Percentiles rank a stretch among this genome's conserved stretches.
These are phyloP conservation scores for Telmatherina bonti DNA, from an alignment of 2,797 vertebrate species.

Conservation along the genomic window DNA sequence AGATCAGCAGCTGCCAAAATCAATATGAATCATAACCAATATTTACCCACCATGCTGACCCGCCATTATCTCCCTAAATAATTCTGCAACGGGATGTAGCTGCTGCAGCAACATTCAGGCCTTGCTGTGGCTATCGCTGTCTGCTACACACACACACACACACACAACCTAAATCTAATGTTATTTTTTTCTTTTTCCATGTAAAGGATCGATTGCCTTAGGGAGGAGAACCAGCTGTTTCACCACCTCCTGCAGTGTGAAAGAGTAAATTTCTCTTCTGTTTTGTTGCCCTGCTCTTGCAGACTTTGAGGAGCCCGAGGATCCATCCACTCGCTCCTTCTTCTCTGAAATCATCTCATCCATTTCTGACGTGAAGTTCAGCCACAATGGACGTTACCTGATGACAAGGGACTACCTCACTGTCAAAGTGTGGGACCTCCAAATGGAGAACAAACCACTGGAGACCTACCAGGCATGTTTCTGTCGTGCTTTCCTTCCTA, in stretches of 20 bases:
- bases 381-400: constrained; percentile 95
- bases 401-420: constrained; percentile 98
- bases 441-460: constrained; percentile 96
- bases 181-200: constrained; percentile 15
- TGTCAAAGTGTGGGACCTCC: constrained; percentile 97
- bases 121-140: constrained; percentile 43
- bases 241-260: constrained; percentile 15
- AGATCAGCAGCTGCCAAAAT: constrained; percentile 82
- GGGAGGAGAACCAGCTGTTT: constrained; percentile 11
- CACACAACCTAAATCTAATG: constrained; percentile 26
- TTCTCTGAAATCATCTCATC: constrained; percentile 99
- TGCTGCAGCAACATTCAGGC: constrained; percentile 48
- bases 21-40: constrained; percentile 84
- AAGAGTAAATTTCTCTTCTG: constrained; percentile 21
- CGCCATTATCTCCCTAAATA: constrained; percentile 64
- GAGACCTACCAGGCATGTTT: constrained; percentile 93
- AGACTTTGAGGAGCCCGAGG: constrained; percentile 97
- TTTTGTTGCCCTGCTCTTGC: constrained; percentile 5
- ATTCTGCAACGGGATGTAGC: constrained; percentile 67
- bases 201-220: constrained; percentile 28
- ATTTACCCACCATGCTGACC: constrained; percentile 81
- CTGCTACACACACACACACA: constrained; percentile 4
- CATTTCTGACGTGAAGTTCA: constrained; percentile 97
- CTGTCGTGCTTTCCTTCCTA: neutral
- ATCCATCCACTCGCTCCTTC: constrained; percentile 94